phyloP scores from a whole-genome alignment of 2,797 vertebrate species.

The Hafferia zeledoni region DNA sequence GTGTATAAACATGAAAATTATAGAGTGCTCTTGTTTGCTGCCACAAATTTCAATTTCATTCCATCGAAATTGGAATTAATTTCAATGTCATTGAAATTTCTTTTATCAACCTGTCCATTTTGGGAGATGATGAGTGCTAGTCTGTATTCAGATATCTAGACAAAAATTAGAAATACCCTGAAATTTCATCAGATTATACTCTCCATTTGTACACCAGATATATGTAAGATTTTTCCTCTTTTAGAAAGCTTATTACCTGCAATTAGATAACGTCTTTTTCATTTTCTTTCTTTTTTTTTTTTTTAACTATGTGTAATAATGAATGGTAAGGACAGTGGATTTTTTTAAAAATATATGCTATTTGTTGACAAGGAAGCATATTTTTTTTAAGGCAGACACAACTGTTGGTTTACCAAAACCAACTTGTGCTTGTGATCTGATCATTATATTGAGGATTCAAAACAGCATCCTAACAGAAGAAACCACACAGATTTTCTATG shows the following conservation, averaged over 20 bases:
- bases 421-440: neutral
- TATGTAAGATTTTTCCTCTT: neutral
- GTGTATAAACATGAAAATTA: neutral
- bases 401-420: neutral
- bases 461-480: neutral
- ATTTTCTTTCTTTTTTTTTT: neutral
- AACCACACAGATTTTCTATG: neutral
- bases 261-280: neutral
- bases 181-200: neutral
- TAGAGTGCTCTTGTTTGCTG: neutral
- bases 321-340: neutral
- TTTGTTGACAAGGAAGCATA: neutral
- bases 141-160: neutral
- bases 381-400: neutral
- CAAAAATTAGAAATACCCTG: neutral
- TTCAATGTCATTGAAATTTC: neutral
- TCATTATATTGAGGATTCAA: neutral
- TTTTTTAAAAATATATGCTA: neutral
- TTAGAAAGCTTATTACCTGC: neutral
- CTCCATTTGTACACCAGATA: neutral
- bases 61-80: neutral
- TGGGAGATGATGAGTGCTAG: neutral
- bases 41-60: neutral
- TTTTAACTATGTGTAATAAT: neutral
- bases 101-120: neutral